Base-by-base conservation (phyloP, 2,113 vertebrate species). In the Symphodus melops region DNA sequence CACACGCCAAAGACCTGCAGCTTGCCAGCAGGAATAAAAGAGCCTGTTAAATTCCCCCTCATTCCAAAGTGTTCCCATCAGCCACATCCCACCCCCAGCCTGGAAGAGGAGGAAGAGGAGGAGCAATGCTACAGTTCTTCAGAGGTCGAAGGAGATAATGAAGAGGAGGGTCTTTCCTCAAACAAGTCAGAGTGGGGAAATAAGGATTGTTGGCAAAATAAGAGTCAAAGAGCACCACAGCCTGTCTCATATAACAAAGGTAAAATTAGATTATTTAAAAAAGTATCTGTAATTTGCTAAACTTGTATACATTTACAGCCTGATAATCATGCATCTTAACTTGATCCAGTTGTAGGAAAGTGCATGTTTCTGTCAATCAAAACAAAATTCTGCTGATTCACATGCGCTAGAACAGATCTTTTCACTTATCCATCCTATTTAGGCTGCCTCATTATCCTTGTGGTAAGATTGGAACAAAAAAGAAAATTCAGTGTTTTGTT, bases 31-130 rank as follows among this genome's bases (percentile, higher is more conserved):
- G 77, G 80, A 56, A 90, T 86, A 51, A 90, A 94, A 74, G 91
- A 94, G 78, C 39, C 57, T 62, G 72, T 75, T 79, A 94, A 88
- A 92, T 92, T 92, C 19, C 88, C 94, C 52, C 84, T 48, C 52
- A 85, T 94, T 77, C 85, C 91, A 85, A 93, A 83, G 58, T 79
- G 48, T 72, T 77, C 83, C 78, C 94, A 86, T 69, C 92, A 86
- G 75, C 84, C 85, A 53, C 86, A 79, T 81, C 66, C 86, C 83
- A 84, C 77, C 44, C 80, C 64, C 13, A 54, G 16, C 25, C 68
- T 75, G 23, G 82, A 87, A 3, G 82, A 88, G 62, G 81, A 66
- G 5, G 68, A 83, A 3, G 84, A 54, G 52, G 79, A 85, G n/a
- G 73, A 85, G 60, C 70, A 75, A 42, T 86, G 85, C 82, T 89